Evolutionary conservation across 2,888 invertebrate genomes (phyloP).

Genomic region (Trissoscelio sp.): DNA sequence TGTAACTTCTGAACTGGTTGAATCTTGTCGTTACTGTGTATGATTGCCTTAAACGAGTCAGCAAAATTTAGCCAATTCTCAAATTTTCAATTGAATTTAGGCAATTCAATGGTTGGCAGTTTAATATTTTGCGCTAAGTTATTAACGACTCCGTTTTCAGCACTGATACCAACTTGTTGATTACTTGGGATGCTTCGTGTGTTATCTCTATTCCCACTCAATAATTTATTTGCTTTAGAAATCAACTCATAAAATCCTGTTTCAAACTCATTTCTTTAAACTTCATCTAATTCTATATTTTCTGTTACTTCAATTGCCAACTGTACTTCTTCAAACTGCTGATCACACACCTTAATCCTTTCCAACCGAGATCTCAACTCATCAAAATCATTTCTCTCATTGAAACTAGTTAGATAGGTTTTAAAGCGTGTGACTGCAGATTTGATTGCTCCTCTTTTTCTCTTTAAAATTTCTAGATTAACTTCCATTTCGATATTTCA

Average conservation of each 20-base stretch:
- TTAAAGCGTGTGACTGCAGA: slow-evolving; percentile 5
- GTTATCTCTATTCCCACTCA: neutral
- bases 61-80: slow-evolving; percentile 34
- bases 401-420: neutral
- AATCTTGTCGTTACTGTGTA: slow-evolving; percentile 58
- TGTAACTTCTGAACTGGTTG: slow-evolving; percentile 62
- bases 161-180: too few relatives aligned
- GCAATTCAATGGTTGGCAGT: slow-evolving; percentile 17
- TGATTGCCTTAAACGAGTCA: slow-evolving; percentile 41
- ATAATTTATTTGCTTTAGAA: slow-evolving; percentile 11
- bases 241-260: slow-evolving; percentile 13
- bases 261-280: slow-evolving; percentile 22
- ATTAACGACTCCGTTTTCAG: too few relatives aligned
- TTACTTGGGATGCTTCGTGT: too few relatives aligned
- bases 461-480: neutral
- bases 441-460: slow-evolving; percentile 9
- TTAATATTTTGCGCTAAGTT: slow-evolving; percentile 4
- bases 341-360: neutral
- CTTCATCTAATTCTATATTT: slow-evolving; percentile 17
- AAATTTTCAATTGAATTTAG: slow-evolving; percentile 17
- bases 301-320: slow-evolving; percentile 16
- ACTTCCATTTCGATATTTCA: neutral
- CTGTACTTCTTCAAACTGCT: slow-evolving; percentile 11
- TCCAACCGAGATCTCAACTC: slow-evolving; percentile 1
- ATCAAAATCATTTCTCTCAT: neutral